Evolutionary conservation across 2,888 invertebrate genomes (phyloP).

Genomic region (Micoletzkya japonica): DNA sequence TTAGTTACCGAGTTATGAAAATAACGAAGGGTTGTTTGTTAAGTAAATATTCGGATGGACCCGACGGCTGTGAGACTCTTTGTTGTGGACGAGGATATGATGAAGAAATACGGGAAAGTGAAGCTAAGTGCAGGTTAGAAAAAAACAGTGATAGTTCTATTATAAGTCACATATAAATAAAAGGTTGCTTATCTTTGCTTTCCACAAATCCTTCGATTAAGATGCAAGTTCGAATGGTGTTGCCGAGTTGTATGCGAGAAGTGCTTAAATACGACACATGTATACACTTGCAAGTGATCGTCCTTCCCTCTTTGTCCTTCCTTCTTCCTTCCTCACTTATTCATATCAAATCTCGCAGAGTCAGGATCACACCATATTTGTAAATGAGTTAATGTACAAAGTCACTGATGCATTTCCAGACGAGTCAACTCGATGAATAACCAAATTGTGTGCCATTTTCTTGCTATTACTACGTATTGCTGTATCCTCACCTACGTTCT

Average conservation of each 20-base stretch:
- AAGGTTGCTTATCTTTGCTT: not conserved
- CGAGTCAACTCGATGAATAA: not conserved
- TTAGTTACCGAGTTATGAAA: not conserved
- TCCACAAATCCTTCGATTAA: constrained; percentile 29
- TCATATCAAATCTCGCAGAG: too few relatives aligned
- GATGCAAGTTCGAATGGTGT: constrained; percentile 62
- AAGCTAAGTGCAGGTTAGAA: constrained; percentile 40
- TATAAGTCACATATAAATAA: not conserved
- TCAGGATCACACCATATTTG: not conserved
- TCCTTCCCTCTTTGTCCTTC: not conserved
- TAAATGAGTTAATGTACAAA: too few relatives aligned
- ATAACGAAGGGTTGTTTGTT: too few relatives aligned
- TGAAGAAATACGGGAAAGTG: constrained; percentile 49
- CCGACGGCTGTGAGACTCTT: constrained; percentile 60
- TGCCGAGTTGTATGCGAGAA: constrained; percentile 62
- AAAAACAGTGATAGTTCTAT: not conserved
- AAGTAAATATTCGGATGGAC: constrained; percentile 50
- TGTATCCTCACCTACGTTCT: too few relatives aligned
- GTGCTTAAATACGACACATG: constrained; percentile 57
- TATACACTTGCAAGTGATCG: constrained; percentile 58
- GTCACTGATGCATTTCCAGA: not conserved
- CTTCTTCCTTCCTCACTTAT: not conserved
- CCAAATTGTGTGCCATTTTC: not conserved
- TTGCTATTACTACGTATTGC: too few relatives aligned
- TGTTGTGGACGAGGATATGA: constrained; percentile 64